Percentiles rank a stretch among this genome's conserved stretches.
phyloP scores from a whole-genome alignment of 2,888 invertebrate genomes.

The Hydrotaea diabolus region DNA sequence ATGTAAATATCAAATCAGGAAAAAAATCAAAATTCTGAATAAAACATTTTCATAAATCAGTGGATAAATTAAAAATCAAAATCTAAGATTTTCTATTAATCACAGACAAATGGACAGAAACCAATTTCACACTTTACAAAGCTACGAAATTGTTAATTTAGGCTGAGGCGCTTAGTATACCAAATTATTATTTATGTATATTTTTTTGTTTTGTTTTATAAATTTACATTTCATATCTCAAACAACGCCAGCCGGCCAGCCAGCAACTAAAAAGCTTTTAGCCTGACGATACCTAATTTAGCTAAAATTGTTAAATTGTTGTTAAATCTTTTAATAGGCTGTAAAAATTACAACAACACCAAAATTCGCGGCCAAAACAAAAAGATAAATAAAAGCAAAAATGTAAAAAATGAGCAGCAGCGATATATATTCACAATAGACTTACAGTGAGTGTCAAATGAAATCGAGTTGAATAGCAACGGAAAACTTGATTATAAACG shows the following conservation, averaged over 20 bases:
- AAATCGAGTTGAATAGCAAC: too few species aligned
- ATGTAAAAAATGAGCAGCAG: background rate
- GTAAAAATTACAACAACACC: background rate
- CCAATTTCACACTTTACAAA: constrained; percentile 49
- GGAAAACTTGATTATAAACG: too few species aligned
- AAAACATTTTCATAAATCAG: background rate
- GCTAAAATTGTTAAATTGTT: background rate
- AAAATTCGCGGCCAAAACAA: background rate
- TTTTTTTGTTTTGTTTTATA: background rate
- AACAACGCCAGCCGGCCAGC: background rate
- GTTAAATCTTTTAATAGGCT: constrained; percentile 22
- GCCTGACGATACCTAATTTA: constrained; percentile 24
- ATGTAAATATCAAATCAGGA: constrained; percentile 1
- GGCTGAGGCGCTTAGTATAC: background rate
- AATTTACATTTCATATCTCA: background rate
- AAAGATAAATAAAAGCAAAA: too few species aligned
- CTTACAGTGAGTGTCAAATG: too few species aligned
- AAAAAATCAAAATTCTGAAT: background rate
- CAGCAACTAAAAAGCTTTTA: background rate
- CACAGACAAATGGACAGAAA: constrained; percentile 12
- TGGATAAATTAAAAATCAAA: background rate
- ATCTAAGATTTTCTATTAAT: background rate
- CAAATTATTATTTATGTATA: constrained; percentile 18
- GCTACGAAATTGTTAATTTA: constrained; percentile 49
- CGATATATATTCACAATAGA: background rate